Conservation (phyloP, 2,888 invertebrate species). For the Synergus umbraculus region DNA sequence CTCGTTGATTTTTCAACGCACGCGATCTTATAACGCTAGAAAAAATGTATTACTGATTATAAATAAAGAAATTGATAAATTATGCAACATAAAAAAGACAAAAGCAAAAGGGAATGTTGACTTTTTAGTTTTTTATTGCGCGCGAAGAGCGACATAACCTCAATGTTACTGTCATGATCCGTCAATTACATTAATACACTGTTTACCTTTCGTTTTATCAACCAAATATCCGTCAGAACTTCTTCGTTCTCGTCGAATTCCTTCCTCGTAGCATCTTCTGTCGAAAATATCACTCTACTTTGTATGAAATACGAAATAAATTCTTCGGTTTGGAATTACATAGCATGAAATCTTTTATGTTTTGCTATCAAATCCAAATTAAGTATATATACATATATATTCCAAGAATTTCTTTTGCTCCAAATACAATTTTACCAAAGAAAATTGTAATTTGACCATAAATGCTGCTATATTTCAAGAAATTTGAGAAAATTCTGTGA, state of each 20-base stretch:
- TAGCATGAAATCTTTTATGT: neutral
- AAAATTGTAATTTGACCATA: too few species aligned
- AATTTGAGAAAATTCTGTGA: too few species aligned
- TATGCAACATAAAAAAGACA: neutral
- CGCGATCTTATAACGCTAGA: neutral
- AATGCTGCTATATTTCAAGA: too few species aligned
- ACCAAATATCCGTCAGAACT: neutral
- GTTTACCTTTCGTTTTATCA: conserved; percentile 16
- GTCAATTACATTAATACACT: neutral
- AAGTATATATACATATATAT: neutral
- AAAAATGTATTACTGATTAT: neutral
- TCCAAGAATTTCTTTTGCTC: neutral
- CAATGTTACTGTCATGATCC: neutral
- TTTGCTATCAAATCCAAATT: neutral
- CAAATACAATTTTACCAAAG: neutral
- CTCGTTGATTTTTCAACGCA: neutral
- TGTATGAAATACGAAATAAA: neutral
- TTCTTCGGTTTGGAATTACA: neutral
- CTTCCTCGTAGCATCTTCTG: neutral
- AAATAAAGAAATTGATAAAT: conserved; percentile 2
- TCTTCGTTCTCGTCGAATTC: neutral
- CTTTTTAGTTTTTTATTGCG: neutral
- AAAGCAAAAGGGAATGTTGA: neutral
- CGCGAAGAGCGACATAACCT: neutral
- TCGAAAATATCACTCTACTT: neutral